These are phyloP conservation scores for Suricata suricatta DNA, from an alignment of 2,113 vertebrate genomes.

Conservation along the genomic window DNA sequence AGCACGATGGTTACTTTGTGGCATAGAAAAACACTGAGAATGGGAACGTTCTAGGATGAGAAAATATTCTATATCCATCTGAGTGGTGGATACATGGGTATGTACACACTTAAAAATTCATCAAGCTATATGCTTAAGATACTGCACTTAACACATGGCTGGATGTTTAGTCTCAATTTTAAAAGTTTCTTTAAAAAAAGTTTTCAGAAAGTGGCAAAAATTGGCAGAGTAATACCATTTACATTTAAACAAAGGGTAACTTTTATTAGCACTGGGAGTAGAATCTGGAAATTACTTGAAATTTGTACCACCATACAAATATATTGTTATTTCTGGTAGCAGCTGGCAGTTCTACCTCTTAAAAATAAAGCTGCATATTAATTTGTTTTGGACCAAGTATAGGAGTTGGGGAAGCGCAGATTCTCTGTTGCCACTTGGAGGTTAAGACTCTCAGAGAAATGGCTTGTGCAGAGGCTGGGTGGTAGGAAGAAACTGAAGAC, in stretches of 20 bases:
- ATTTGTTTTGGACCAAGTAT: neutral
- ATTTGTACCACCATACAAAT: constrained; percentile 24
- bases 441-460: neutral
- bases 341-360: constrained; percentile 27
- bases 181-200: neutral
- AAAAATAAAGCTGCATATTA: neutral
- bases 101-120: neutral
- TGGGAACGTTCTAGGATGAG: neutral
- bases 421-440: neutral
- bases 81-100: neutral
- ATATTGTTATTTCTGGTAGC: constrained; percentile 2
- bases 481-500: neutral
- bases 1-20: neutral
- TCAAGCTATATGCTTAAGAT: neutral
- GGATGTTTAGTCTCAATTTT: neutral
- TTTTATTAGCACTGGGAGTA: constrained; percentile 50
- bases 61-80: neutral
- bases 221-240: constrained; percentile 40
- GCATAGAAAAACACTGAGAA: neutral
- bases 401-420: neutral
- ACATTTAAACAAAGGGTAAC: constrained; percentile 47
- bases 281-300: constrained; percentile 53
- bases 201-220: constrained; percentile 46
- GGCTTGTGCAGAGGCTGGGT: neutral
- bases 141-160: neutral